These are phyloP conservation scores for Chlamydotis undulata DNA, from an alignment of 2,113 vertebrate genomes.

Conservation along the genomic window DNA sequence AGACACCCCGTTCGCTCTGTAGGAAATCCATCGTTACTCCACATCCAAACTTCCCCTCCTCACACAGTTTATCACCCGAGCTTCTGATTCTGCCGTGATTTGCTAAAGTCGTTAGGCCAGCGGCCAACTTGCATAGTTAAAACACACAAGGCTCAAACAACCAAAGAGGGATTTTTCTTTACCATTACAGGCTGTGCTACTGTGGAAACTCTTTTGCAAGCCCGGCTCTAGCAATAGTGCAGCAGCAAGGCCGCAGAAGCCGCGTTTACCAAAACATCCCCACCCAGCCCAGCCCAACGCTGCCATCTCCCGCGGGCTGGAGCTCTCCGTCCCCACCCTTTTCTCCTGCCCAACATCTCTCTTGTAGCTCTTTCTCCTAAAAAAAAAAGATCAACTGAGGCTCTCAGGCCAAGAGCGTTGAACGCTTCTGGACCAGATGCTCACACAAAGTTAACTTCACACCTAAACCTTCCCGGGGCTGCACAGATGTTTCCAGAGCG, in stretches of 20 bases:
- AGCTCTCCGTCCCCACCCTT: neutral
- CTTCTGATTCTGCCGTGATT: neutral
- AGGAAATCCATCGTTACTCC: neutral
- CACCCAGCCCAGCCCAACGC: neutral
- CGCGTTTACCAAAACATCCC: neutral
- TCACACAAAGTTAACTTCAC: neutral
- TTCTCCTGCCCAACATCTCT: too few relatives aligned
- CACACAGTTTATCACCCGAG: fast-evolving
- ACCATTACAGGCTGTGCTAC: fast-evolving
- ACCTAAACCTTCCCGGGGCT: neutral
- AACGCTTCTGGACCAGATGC: neutral
- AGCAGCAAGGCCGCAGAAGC: neutral
- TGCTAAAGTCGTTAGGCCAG: too few relatives aligned
- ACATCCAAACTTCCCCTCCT: neutral
- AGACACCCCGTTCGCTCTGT: fast-evolving
- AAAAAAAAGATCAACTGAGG: neutral
- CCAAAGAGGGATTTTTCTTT: neutral
- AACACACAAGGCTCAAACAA: neutral
- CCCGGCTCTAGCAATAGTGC: neutral
- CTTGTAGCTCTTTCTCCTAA: neutral
- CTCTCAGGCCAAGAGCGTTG: neutral
- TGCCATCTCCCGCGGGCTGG: fast-evolving
- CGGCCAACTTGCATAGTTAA: too few relatives aligned
- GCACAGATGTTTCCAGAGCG: neutral
- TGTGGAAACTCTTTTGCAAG: neutral